Base-by-base conservation (phyloP, 2,113 vertebrate genomes). In the Gnathonemus longibarbis region DNA sequence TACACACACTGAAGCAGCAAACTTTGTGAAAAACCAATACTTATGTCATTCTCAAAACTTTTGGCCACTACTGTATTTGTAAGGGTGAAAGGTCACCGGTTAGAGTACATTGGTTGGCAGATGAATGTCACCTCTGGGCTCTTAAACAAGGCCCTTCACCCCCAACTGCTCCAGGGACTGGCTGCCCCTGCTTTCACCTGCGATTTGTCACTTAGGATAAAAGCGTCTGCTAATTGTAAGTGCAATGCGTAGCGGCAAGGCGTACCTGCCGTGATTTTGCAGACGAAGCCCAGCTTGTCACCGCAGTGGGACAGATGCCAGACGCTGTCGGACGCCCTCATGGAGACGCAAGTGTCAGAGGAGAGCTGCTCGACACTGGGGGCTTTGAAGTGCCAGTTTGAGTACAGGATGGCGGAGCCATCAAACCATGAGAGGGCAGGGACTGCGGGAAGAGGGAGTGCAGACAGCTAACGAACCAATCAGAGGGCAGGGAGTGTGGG, bases 201-300 rank as follows among this genome's bases (percentile, higher is more conserved):
- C 3, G 6, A 0, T n/a, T 24, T 62, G 56, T n/a, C 56, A 1
- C 24, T 9, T 62, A 24, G 56, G 56, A 62, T 62, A 62, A 62
- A 62, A 62, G 58, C 8, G 3, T 66, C n/a, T 27, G 58, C 58
- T 66, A 66, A 66, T 1, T 27, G 58, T 27, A 10, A 27, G 9
- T 66, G n/a, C n/a, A n/a, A 66, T 11, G 27, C 5, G 15, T 13
- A 87, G 85, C 0, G 17, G 49, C 46, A 53, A 85, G 17, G 92
- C 94, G 48, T 91, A 99, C 98, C 96, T 96, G 96, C 91, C 50
- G 93, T 89, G 88, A 94, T 97, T 96, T 98, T 98, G 92, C 98
- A 99, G 46, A 99, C 90, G 89, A 98, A 98, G 86, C 97, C 97
- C 1, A 93, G 95, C 35, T 92, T 94, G 62, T 97, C 96, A 56